Base-by-base conservation (phyloP, 1,140 invertebrate species). In the Euwallacea fornicatus region DNA sequence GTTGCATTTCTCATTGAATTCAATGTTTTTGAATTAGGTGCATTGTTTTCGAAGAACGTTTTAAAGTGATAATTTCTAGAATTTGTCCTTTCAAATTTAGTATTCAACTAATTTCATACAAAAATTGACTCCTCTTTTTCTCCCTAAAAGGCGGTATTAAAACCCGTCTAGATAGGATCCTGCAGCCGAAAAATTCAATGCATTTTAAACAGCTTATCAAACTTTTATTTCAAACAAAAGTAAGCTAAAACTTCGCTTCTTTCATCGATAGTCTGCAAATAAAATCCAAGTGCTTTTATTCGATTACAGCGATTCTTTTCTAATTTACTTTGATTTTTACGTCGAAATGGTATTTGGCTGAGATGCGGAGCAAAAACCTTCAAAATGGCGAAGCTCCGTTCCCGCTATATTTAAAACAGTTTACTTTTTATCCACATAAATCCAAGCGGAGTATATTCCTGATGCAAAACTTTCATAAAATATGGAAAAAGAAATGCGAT, bases 401-500 rank as follows among this genome's bases (percentile, higher is more conserved):
- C 15, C 11, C 50, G 50, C 6, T 15, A 53, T 11, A 53, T 15
- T 53, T 53, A 53, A 53, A 53, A 53, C 50, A 53, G 50, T 53
- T 53, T 53, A 15, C 50, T 53, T 53, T 53, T 8, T 53, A 53
- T 53, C 50, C 50, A 53, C 15, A 15, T 53, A 53, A 53, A 53
- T 53, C 50, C 50, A 53, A 15, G 11, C 50, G 9, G 50, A 53
- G 50, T 53, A 53, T 53, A 53, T 53, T 53, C 15, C 50, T 53
- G 11, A 53, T 53, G 50, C 50, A 53, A 53, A 53, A 53, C 50
- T 53, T 53, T 53, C 15, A 53, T 53, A 53, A 53, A 53, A 53
- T 53, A 53, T 53, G 11, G 50, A 11, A 8, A 53, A 53, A 11
- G 50, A 53, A 53, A 53, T 53, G 50, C 50, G 50, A 53, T 33